Evolutionary conservation across 1,140 invertebrate genomes (phyloP), one percentile per base, ranked within the genome.

Genomic region (Neomicropteryx cornuta): DNA sequence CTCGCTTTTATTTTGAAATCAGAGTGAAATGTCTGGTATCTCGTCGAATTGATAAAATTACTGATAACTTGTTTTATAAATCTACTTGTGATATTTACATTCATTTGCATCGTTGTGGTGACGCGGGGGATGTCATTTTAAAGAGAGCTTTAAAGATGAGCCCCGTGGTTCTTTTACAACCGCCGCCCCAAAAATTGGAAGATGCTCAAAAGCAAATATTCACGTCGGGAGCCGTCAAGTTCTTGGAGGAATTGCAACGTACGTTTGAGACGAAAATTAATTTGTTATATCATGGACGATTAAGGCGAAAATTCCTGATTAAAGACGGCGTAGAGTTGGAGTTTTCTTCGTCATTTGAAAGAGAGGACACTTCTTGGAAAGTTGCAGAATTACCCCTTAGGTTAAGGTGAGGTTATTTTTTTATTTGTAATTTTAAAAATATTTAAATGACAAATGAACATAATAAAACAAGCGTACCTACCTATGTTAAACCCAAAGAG

Each of bases 371-470:
- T 36, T 47, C 60, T 27, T 77, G 74, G 75, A 69, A 61, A 52
- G 60, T 76, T 21, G 55, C 52, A 13, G 59, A 68, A 31, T 53
- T 77, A n/a, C 71, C 72, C 17, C 42, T 53, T 14, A 53, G 68
- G 49, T 51, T 70, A 47, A 57, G 55, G 58, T 62, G 59, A 53
- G 57, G 58, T 52, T 10, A 28, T 32, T 22, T 35, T 18, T 16
- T 39, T 19, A 11, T 30, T 22, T 21, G 5, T 43, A 34, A 38
- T 10, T 19, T 21, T 27, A 16, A 29, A 17, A 23, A 19, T 16
- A 32, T 23, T 20, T 36, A 16, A 14, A 6, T 18, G 18, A 18
- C 13, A 8, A 27, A 8, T 8, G 8, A 27, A 8, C 8, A 8
- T 8, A 8, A 27, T 36, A 36, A n/a, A 8, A 27, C n/a, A 36